These are phyloP conservation scores for Ophthalmolycus amberensis DNA, from an alignment of 2,113 vertebrate species.

Conservation along the genomic window DNA sequence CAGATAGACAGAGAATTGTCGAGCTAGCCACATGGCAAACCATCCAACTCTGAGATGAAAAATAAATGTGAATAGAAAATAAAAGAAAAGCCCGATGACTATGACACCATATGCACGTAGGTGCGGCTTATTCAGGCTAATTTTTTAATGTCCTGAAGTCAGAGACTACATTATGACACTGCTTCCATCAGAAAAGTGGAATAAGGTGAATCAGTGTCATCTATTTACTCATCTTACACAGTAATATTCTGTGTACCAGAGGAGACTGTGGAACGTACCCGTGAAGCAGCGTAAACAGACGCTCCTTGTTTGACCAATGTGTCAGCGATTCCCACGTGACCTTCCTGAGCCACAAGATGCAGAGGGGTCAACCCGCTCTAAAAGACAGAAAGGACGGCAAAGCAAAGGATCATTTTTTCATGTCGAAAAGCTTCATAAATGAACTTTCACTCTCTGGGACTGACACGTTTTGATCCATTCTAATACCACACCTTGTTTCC, in stretches of 20 bases:
- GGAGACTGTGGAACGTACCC: constrained; percentile 83
- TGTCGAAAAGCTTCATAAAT: not conserved
- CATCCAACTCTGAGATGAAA: not conserved
- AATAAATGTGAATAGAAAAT: not conserved
- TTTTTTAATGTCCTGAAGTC: not conserved
- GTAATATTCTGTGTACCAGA: not conserved
- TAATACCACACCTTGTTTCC: constrained; percentile 90
- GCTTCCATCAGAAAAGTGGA: not conserved
- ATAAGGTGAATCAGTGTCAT: not conserved
- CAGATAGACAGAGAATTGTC: not conserved
- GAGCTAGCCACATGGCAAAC: not conserved
- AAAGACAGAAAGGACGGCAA: constrained; percentile 36
- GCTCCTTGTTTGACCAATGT: constrained; percentile 92
- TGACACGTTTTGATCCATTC: not conserved
- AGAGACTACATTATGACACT: not conserved
- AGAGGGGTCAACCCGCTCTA: constrained; percentile 95
- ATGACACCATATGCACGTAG: not conserved
- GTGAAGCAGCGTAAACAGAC: constrained; percentile 88
- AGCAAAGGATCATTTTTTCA: not conserved
- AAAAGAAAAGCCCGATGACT: not conserved
- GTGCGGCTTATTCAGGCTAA: too few relatives aligned
- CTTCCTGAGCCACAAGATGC: constrained; percentile 96
- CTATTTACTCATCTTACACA: not conserved
- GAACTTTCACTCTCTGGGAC: not conserved
- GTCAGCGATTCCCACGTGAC: constrained; percentile 93